Conservation (phyloP, 2,113 vertebrate genomes). For the Erpornis zantholeuca region DNA sequence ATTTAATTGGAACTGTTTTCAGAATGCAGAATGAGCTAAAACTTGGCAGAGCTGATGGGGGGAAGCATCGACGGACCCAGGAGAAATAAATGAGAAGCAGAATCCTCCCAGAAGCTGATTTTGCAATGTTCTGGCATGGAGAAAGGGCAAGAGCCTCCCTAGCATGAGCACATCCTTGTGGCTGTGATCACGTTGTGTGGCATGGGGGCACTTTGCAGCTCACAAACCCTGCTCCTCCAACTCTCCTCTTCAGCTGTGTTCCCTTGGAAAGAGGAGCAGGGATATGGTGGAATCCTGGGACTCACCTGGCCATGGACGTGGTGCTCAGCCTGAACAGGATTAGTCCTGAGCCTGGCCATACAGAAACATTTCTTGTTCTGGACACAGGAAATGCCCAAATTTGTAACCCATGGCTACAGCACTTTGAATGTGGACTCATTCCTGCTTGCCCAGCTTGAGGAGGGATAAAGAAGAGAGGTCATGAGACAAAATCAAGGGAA, state of each 20-base stretch:
- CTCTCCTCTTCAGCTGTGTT: neutral
- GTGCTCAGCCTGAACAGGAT: neutral
- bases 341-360: neutral
- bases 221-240: neutral
- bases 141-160: neutral
- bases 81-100: slow-evolving; percentile 36
- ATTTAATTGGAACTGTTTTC: slow-evolving; percentile 20
- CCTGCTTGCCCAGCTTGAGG: rapidly evolving
- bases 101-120: slow-evolving; percentile 7
- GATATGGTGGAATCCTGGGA: neutral
- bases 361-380: neutral
- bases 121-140: neutral
- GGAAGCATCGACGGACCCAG: neutral
- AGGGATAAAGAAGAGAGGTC: neutral
- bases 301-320: neutral
- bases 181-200: neutral
- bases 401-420: neutral
- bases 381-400: neutral
- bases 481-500: neutral
- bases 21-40: neutral
- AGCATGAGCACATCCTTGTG: neutral
- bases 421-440: rapidly evolving
- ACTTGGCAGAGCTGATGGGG: neutral
- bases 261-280: neutral
- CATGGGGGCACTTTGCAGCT: neutral